Evolutionary conservation across 2,797 vertebrate species (phyloP).

Genomic region (Diceros bicornis): DNA sequence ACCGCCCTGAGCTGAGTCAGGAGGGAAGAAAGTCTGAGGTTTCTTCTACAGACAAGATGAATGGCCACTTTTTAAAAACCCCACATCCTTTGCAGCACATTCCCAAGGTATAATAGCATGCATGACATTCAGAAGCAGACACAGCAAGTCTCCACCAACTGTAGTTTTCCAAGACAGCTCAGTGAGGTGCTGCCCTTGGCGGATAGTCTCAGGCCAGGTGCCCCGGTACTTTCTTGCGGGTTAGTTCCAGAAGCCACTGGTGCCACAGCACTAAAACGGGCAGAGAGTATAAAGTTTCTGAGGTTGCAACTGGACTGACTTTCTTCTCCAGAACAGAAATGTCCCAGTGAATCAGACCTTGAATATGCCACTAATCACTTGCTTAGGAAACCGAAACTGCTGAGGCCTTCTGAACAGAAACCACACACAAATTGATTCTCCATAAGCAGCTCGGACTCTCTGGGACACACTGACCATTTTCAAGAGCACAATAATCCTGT

Average conservation of each 20-base stretch:
- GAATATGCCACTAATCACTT: slow-evolving; percentile 66
- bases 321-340: slow-evolving; percentile 54
- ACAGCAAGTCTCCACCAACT: not conserved
- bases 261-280: not conserved
- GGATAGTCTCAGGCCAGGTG: not conserved
- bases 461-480: slow-evolving; percentile 70
- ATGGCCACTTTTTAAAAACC: not conserved
- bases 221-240: not conserved
- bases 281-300: not conserved
- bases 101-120: not conserved
- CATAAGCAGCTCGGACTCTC: slow-evolving; percentile 24
- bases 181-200: not conserved
- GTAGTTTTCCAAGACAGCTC: not conserved
- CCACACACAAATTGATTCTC: slow-evolving; percentile 76
- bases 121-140: not conserved
- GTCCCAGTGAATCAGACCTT: slow-evolving; percentile 72
- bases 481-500: slow-evolving; percentile 69
- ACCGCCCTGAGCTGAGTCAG: not conserved
- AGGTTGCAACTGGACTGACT: not conserved
- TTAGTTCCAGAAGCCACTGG: not conserved
- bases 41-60: slow-evolving; percentile 48
- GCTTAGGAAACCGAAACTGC: slow-evolving; percentile 71
- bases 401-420: slow-evolving; percentile 72
- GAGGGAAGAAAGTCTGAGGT: not conserved
- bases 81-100: not conserved